phyloP scores from a whole-genome alignment of 1,140 invertebrate species.

The Plodia interpunctella region DNA sequence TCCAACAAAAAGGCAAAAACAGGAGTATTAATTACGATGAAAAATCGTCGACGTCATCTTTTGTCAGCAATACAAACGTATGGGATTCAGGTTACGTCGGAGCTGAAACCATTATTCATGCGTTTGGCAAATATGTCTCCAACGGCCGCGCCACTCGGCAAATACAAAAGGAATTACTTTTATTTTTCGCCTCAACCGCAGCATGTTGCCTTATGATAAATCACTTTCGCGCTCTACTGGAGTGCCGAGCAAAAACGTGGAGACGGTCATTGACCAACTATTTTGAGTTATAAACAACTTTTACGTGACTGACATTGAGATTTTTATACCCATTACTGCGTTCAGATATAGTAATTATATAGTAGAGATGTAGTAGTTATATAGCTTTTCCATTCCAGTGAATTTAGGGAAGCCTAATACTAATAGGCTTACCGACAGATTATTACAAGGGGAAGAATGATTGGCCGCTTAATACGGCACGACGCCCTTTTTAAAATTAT shows the following conservation, averaged over 20 bases:
- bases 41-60: constrained; percentile 24
- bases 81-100: constrained; percentile 35
- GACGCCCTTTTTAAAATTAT: too few relatives aligned
- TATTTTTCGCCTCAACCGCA: constrained; percentile 69
- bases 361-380: too few relatives aligned
- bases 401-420: too few relatives aligned
- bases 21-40: constrained; percentile 17
- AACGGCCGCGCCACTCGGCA: constrained; percentile 43
- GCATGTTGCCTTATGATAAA: constrained; percentile 71
- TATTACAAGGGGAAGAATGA: too few relatives aligned
- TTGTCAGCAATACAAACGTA: constrained; percentile 31
- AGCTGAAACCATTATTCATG: constrained; percentile 55
- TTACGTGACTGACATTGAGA: neutral
- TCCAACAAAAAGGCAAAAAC: neutral
- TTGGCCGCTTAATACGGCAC: too few relatives aligned
- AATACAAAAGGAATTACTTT: constrained; percentile 71
- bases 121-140: constrained; percentile 61
- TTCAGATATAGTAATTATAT: too few relatives aligned
- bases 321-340: neutral
- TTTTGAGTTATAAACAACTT: neutral
- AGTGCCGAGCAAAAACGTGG: constrained; percentile 54
- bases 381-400: too few relatives aligned
- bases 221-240: constrained; percentile 56
- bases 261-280: constrained; percentile 23
- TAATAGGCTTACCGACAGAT: too few relatives aligned